Percentiles rank a stretch among this genome's conserved stretches.
Conservation (phyloP, 2,113 vertebrate genomes). For the Sminthopsis crassicaudata region DNA sequence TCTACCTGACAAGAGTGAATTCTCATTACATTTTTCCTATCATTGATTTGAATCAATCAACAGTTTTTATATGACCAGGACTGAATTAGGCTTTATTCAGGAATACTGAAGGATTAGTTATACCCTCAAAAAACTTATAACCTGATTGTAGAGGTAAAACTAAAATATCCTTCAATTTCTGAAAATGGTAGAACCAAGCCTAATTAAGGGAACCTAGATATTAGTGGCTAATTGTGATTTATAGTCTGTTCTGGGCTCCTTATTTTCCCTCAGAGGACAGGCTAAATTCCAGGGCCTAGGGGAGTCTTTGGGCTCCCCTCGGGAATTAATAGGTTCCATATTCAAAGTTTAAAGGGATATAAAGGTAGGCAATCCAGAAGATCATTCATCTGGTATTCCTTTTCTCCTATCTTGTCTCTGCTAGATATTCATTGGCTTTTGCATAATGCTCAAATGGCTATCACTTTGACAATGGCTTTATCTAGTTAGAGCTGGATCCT, state of each 20-base stretch:
- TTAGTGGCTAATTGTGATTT: not conserved
- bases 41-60: not conserved
- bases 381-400: too few relatives aligned
- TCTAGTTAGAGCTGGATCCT: slow-evolving; percentile 16
- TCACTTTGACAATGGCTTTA: not conserved
- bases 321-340: too few relatives aligned
- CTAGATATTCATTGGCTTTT: not conserved
- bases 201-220: not conserved
- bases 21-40: not conserved
- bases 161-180: not conserved
- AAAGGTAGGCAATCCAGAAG: too few relatives aligned
- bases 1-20: not conserved
- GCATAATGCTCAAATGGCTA: not conserved
- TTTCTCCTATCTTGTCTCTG: not conserved
- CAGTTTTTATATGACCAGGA: not conserved
- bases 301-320: too few relatives aligned
- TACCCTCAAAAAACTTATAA: not conserved
- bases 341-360: too few relatives aligned
- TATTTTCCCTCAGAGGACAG: too few relatives aligned
- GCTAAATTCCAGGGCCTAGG: too few relatives aligned
- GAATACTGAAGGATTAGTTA: not conserved
- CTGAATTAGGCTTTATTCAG: not conserved
- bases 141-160: not conserved
- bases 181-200: not conserved
- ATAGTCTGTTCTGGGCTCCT: too few relatives aligned